Percentiles rank a stretch among this genome's conserved stretches.
phyloP scores from a whole-genome alignment of 2,113 vertebrate species.

The Budorcas taxicolor region DNA sequence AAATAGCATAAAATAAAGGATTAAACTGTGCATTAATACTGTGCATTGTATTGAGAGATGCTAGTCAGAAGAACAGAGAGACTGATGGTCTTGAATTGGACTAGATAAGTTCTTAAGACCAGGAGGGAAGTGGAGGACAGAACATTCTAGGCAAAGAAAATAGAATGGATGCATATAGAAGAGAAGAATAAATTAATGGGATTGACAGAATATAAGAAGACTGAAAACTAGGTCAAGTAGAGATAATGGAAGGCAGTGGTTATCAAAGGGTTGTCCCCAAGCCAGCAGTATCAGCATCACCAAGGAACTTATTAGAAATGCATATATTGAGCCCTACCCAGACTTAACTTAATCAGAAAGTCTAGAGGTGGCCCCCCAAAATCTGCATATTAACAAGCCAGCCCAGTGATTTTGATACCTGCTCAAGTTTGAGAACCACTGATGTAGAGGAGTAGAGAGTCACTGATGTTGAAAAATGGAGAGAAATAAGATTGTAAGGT shows the following conservation, averaged over 20 bases:
- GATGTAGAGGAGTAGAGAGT: background rate
- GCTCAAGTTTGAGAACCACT: background rate
- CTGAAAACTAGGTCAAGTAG: background rate
- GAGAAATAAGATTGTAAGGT: background rate
- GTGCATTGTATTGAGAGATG: too few relatives aligned
- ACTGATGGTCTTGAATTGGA: too few relatives aligned
- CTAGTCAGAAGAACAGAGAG: too few relatives aligned
- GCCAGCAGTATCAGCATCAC: background rate
- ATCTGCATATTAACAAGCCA: background rate
- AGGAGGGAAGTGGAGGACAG: too few relatives aligned
- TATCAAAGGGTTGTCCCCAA: background rate
- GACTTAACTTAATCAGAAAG: conserved; percentile 3
- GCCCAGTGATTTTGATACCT: background rate
- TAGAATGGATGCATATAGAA: too few relatives aligned
- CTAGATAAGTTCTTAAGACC: too few relatives aligned
- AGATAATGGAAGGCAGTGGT: background rate
- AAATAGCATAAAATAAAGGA: too few relatives aligned
- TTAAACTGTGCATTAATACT: too few relatives aligned
- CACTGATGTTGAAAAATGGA: background rate
- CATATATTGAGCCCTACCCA: background rate
- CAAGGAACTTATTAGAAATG: background rate
- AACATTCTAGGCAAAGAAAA: too few relatives aligned
- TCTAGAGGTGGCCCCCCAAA: background rate
- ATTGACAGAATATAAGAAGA: background rate
- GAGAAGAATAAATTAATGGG: background rate